Evolutionary conservation across 1,140 invertebrate genomes (phyloP), one percentile per base, ranked within the genome.

Genomic region (Platyura marginata): DNA sequence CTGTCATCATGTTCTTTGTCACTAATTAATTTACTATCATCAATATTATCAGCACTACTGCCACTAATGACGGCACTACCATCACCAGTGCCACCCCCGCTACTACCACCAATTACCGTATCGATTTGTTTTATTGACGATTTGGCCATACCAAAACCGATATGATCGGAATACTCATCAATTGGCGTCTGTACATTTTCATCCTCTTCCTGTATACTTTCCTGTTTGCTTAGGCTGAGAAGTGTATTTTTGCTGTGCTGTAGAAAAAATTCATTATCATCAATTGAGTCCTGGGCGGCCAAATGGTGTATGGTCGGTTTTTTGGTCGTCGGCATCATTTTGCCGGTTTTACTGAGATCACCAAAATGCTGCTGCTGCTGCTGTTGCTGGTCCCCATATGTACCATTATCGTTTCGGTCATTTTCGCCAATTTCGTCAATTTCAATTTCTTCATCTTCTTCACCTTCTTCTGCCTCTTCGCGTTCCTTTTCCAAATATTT

Each of bases 401-500:
- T 13, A 22, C 20, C 3, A 22, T 40, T 21, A 22, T 20, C 25
- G 15, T 21, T n/a, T 13, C 25, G 6, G 9, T 35, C 23, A 40
- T 34, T 5, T 33, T 44, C n/a, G 3, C 11, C 25, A 5, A 15
- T 18, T 13, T 22, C 19, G 3, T 16, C 43, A 18, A 13, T 32
- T 13, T 46, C n/a, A 16, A 19, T 22, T 42, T 29, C 15, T 5
- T 21, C 20, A 29, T 16, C 22, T 11, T 32, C 40, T 41, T 41
- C 25, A 16, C 16, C 16, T 29, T 41, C 25, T 10, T 29, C 25
- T 5, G 36, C 36, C 20, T 38, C 36, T 18, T 38, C 36, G 18
- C 36, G 36, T 51, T 61, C 53, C 50, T 65, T 45, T 52, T 59
- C 51, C 22, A 54, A 48, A 44, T 61, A 59, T 43, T 56, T 55